Percentiles rank a stretch among this genome's conserved stretches.
These are phyloP conservation scores for Acipenser transmontanus DNA, from an alignment of 2,797 vertebrate species.

Conservation along the genomic window DNA sequence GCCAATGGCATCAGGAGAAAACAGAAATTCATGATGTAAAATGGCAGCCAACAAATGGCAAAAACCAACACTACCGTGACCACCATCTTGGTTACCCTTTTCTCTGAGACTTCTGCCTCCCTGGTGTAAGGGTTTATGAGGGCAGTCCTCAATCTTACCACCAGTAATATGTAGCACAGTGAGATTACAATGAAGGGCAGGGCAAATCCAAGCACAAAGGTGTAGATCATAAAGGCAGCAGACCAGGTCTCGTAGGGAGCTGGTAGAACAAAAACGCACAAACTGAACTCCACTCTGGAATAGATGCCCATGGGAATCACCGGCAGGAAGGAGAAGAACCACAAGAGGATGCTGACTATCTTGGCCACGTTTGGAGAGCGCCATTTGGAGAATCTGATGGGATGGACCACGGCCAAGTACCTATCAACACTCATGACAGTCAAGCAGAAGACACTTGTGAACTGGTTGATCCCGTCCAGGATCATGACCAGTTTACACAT, in stretches of 20 bases:
- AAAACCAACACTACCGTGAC: slow-evolving; percentile 57
- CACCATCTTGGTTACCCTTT: slow-evolving; percentile 61
- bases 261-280: slow-evolving; percentile 43
- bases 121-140: slow-evolving; percentile 20
- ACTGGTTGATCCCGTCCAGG: slow-evolving; percentile 68
- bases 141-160: slow-evolving; percentile 39
- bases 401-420: slow-evolving; percentile 55
- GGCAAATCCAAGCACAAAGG: slow-evolving; percentile 59
- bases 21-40: slow-evolving; percentile 66
- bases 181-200: slow-evolving; percentile 56
- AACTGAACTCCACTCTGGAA: slow-evolving; percentile 40
- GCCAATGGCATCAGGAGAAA: slow-evolving; percentile 27
- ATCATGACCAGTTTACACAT: slow-evolving; percentile 61
- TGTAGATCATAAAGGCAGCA: slow-evolving; percentile 55
- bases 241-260: slow-evolving; percentile 39
- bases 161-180: slow-evolving; percentile 42
- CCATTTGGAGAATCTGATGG: slow-evolving; percentile 50
- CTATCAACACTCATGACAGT: slow-evolving; percentile 67
- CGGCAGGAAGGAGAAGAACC: slow-evolving; percentile 58
- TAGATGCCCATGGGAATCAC: slow-evolving; percentile 64
- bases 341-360: slow-evolving; percentile 46
- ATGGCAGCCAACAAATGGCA: slow-evolving; percentile 64
- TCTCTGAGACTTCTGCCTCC: slow-evolving; percentile 42
- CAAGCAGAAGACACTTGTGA: slow-evolving; percentile 67
- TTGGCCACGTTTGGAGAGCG: slow-evolving; percentile 51